Base-by-base conservation (phyloP, 2,888 invertebrate species). In the Ganaspis brasiliensis region DNA sequence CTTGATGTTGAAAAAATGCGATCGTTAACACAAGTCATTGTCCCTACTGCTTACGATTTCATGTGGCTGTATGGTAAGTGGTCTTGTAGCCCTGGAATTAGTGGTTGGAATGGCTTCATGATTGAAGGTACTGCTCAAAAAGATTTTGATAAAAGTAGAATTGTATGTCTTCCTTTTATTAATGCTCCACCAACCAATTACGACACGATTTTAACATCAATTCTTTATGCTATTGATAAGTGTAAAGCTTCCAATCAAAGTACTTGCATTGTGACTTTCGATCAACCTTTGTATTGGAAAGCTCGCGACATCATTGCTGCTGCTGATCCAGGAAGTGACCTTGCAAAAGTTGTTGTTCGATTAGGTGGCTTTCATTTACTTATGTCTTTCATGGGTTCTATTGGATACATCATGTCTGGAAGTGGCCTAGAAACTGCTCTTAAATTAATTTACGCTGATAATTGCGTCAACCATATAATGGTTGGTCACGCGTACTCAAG, bases 81-180 rank as follows among this genome's bases (percentile, higher is more conserved):
- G n/a, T n/a, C n/a, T n/a, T n/a, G n/a, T n/a, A n/a, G n/a, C n/a
- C n/a, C n/a, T n/a, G n/a, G n/a, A n/a, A n/a, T n/a, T n/a, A n/a
- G n/a, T n/a, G n/a, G n/a, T n/a, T n/a, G n/a, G n/a, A n/a, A n/a
- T 87, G 87, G 87, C 81, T 86, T 78, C 86, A 85, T 59, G 87
- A 83, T 75, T 87, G 87, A 81, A 87, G 84, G 84, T 84, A 77
- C 72, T 81, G 86, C n/a, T 80, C 14, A 79, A 79, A 74, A 77
- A 79, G 73, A 81, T 73, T 84, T 79, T 79, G 63, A 67, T n/a
- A n/a, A n/a, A n/a, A n/a, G n/a, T n/a, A n/a, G n/a, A n/a, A n/a
- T n/a, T n/a, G n/a, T 78, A 49, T 76, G 61, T 37, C 57, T 82
- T 19, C 80, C 78, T 55, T 83, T 83, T n/a, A 78, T 82, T n/a